Evolutionary conservation across 2,113 vertebrate species (phyloP).

Genomic region (Cervus canadensis): DNA sequence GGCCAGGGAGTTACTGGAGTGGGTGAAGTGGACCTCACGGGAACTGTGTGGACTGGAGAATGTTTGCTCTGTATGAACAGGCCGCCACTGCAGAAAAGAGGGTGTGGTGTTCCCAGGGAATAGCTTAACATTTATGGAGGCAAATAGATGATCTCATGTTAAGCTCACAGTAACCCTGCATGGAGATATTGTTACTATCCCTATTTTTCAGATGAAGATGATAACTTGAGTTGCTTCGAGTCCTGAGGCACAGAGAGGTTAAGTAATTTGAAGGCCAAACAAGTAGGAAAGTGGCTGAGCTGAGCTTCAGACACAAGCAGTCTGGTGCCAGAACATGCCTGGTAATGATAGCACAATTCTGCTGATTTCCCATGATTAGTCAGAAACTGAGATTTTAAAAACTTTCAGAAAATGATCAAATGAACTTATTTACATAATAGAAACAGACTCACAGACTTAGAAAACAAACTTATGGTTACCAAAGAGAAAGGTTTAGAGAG

Average conservation of each 20-base stretch:
- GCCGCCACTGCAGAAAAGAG: neutral
- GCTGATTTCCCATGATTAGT: neutral
- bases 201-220: neutral
- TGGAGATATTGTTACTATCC: neutral
- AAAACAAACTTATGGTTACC: neutral
- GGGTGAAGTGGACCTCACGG: neutral
- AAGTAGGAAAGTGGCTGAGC: neutral
- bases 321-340: neutral
- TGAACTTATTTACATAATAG: neutral
- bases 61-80: accelerated
- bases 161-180: neutral
- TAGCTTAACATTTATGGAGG: neutral
- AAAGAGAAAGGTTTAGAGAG: no score
- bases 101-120: neutral
- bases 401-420: neutral
- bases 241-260: neutral
- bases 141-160: neutral
- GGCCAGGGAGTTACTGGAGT: neutral
- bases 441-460: neutral
- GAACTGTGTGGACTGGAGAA: accelerated
- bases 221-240: neutral
- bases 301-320: neutral
- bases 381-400: neutral
- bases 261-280: neutral
- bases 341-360: neutral